These are phyloP conservation scores for Drosophila sp. DNA, from an alignment of 1,140 invertebrate species.

Conservation along the genomic window DNA sequence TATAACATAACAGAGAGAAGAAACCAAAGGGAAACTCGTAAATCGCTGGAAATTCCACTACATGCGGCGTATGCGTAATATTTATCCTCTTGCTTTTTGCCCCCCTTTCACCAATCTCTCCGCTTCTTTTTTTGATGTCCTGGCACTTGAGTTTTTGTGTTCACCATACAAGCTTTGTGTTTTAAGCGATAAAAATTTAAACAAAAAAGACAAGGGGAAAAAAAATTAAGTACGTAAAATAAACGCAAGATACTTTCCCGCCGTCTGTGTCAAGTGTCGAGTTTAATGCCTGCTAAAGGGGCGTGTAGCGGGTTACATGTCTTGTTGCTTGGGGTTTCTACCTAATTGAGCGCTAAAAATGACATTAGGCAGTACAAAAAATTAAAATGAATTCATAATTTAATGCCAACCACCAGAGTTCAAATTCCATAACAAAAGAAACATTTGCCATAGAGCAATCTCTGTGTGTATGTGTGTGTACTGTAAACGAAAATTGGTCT, in stretches of 20 bases:
- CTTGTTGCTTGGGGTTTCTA: background rate
- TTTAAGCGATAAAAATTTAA: constrained; percentile 35
- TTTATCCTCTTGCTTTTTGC: constrained; percentile 30
- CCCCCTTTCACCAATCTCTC: background rate
- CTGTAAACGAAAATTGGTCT: no score
- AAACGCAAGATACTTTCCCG: constrained; percentile 40
- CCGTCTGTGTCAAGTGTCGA: constrained; percentile 18
- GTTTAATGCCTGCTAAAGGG: background rate
- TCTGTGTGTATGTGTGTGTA: no score
- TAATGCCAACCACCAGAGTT: constrained; percentile 1
- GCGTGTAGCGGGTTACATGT: background rate
- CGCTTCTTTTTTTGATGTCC: constrained; percentile 6
- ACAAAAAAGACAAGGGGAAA: constrained; percentile 13
- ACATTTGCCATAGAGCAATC: background rate
- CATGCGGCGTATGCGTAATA: constrained; percentile 47
- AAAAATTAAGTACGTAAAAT: constrained; percentile 19
- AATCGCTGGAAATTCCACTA: constrained; percentile 41
- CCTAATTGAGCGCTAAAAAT: constrained; percentile 13
- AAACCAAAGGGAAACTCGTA: constrained; percentile 40
- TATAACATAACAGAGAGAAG: constrained; percentile 14
- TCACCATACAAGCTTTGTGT: constrained; percentile 52
- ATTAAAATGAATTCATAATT: constrained; percentile 12
- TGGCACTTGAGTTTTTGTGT: constrained; percentile 24
- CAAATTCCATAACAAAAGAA: background rate
- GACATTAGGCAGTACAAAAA: constrained; percentile 4